These are phyloP conservation scores for Ciona savignyi DNA, from an alignment of 23 tunicate species.

Conservation along the genomic window DNA sequence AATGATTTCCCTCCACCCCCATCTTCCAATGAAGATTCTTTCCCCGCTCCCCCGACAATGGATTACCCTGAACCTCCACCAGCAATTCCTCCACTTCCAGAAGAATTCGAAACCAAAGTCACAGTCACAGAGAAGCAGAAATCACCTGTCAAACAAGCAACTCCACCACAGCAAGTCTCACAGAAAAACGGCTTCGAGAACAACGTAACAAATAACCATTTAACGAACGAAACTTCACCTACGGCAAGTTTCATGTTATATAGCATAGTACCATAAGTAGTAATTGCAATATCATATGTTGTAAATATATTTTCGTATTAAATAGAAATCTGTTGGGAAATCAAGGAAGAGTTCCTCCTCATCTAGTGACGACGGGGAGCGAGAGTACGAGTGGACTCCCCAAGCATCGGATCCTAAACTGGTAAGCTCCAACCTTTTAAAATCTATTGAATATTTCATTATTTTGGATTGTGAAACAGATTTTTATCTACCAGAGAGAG, in stretches of 20 bases:
- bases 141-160: not conserved
- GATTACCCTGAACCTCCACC: constrained; percentile 20
- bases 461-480: too few species aligned
- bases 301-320: too few species aligned
- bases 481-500: too few species aligned
- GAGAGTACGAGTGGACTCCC: constrained; percentile 70
- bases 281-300: too few species aligned
- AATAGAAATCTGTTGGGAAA: not conserved
- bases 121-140: not conserved
- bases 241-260: not conserved
- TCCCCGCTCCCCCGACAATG: constrained; percentile 48
- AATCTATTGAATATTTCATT: too few species aligned
- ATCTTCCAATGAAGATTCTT: constrained; percentile 7
- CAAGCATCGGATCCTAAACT: constrained; percentile 39
- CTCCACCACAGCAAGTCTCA: not conserved
- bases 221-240: not conserved
- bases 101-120: constrained; percentile 42
- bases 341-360: constrained; percentile 8
- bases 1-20: constrained; percentile 40
- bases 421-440: constrained; percentile 24
- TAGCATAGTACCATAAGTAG: not conserved
- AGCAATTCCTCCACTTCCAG: constrained; percentile 63
- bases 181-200: not conserved
- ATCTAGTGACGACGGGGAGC: constrained; percentile 23
- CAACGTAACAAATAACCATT: too few species aligned